A percentile compares a stretch with the other conserved stretches of the same genome.
Evolutionary conservation across 1,140 invertebrate genomes (phyloP).

Genomic region (Metaphire vulgaris): DNA sequence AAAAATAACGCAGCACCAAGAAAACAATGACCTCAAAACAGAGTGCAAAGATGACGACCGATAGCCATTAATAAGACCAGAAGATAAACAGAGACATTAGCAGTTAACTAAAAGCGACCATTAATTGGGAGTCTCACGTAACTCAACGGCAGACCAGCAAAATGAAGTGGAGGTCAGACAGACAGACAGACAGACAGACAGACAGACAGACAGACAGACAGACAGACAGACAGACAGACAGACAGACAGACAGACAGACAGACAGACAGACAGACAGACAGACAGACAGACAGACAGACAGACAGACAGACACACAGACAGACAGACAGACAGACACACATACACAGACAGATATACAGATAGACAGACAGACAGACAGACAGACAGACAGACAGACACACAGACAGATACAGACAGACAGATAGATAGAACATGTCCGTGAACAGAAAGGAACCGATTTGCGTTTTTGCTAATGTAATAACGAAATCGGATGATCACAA

Average conservation of each 20-base stretch:
- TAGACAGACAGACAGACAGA: background rate
- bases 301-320: background rate
- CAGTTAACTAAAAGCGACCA: background rate
- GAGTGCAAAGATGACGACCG: too few relatives aligned
- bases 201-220: background rate
- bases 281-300: background rate
- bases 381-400: background rate
- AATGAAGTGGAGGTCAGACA: background rate
- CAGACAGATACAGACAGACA: slow-evolving; percentile 1
- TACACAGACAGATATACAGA: background rate
- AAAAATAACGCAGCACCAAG: too few relatives aligned
- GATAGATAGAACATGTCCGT: background rate
- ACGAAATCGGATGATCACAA: background rate
- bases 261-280: background rate
- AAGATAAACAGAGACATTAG: background rate
- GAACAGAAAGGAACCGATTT: background rate
- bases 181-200: background rate
- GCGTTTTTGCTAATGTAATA: background rate
- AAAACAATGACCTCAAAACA: too few relatives aligned
- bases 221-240: background rate
- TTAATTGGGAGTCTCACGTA: too few relatives aligned
- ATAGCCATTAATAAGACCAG: background rate
- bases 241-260: background rate
- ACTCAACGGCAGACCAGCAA: background rate
- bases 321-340: background rate